Percentiles rank a stretch among this genome's conserved stretches.
Conservation (phyloP, 2,888 invertebrate species). For the Capitulum mitella region DNA sequence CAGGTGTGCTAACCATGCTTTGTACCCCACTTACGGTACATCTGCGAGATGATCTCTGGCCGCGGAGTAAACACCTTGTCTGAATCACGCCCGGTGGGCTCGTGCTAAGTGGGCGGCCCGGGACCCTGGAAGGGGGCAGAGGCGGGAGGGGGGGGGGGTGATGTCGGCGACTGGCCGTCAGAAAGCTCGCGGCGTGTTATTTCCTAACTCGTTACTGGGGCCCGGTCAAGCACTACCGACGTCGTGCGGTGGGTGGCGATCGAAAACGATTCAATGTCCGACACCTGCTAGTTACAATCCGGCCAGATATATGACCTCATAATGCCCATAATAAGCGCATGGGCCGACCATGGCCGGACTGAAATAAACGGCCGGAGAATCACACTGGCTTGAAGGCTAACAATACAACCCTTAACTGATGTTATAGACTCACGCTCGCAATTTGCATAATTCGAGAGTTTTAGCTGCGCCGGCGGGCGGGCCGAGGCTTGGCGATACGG, state of each 20-base stretch:
- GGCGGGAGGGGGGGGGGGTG: too few relatives aligned
- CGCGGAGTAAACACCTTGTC: too few relatives aligned
- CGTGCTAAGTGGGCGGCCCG: too few relatives aligned
- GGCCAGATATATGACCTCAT: constrained; percentile 2
- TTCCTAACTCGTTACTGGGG: neutral
- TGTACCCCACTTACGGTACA: too few relatives aligned
- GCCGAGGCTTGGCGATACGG: neutral
- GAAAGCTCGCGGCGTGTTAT: neutral
- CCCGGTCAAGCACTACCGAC: neutral
- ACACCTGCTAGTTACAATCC: constrained; percentile 1
- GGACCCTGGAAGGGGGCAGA: too few relatives aligned
- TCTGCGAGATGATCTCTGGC: too few relatives aligned
- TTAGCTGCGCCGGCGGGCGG: neutral
- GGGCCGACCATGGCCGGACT: neutral
- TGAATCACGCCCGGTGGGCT: too few relatives aligned
- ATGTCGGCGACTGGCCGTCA: neutral
- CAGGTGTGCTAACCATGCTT: too few relatives aligned
- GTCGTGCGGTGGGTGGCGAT: neutral
- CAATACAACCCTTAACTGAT: constrained; percentile 13
- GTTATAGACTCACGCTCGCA: constrained; percentile 8
- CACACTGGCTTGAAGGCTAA: neutral
- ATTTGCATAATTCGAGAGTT: neutral
- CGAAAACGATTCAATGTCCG: neutral
- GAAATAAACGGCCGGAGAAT: constrained; percentile 2
- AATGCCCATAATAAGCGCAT: constrained; percentile 12